Evolutionary conservation across 1,140 invertebrate species (phyloP).

Genomic region (Atta colombica): DNA sequence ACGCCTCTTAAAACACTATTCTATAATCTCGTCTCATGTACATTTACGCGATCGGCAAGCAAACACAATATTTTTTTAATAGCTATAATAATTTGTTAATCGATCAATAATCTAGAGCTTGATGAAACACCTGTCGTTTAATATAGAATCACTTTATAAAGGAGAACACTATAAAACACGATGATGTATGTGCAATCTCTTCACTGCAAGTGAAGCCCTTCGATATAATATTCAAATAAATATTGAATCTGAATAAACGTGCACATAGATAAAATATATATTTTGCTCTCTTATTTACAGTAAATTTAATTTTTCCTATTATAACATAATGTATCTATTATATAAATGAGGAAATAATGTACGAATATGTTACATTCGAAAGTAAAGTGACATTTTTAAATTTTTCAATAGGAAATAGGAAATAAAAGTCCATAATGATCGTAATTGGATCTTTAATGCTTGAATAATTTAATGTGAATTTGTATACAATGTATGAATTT

Average conservation of each 20-base stretch:
- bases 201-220: not conserved
- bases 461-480: no score
- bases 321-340: not conserved
- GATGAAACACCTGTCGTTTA: not conserved
- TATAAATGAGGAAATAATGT: not conserved
- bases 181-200: not conserved
- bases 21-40: not conserved
- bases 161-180: not conserved
- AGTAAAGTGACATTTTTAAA: not conserved
- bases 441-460: no score
- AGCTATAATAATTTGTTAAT: constrained; percentile 50
- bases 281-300: not conserved
- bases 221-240: not conserved
- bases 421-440: no score
- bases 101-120: constrained; percentile 24
- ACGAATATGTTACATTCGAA: not conserved
- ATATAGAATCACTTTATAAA: constrained; percentile 16
- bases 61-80: constrained; percentile 5
- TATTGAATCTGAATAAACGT: not conserved
- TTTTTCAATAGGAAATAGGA: no score
- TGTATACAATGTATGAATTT: no score
- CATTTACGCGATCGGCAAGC: constrained; percentile 23
- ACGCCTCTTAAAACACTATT: not conserved
- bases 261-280: not conserved
- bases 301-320: not conserved